phyloP scores from a whole-genome alignment of 1,140 invertebrate species.

The Eurosta solidaginis region DNA sequence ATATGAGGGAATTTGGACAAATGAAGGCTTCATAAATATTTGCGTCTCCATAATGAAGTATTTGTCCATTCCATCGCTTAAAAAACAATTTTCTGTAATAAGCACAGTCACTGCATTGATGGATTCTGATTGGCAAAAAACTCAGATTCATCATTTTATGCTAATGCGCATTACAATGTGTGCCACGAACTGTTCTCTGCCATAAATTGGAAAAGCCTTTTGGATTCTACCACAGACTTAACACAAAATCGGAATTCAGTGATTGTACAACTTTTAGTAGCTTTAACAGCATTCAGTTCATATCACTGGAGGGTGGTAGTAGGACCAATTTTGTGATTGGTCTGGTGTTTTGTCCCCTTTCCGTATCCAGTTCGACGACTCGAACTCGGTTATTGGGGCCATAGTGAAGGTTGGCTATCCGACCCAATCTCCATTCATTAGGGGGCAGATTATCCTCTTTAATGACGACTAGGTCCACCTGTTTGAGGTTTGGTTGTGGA shows the following conservation, averaged over 20 bases:
- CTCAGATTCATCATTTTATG: neutral
- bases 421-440: too few species aligned
- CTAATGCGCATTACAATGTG: constrained; percentile 39
- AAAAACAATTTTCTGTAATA: constrained; percentile 45
- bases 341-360: too few species aligned
- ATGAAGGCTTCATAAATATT: constrained; percentile 44
- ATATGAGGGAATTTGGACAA: constrained; percentile 44
- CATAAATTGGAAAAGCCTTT: constrained; percentile 47
- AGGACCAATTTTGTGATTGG: too few species aligned
- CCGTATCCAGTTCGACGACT: too few species aligned
- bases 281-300: constrained; percentile 45
- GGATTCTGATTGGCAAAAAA: constrained; percentile 42
- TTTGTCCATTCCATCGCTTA: constrained; percentile 44
- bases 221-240: constrained; percentile 36
- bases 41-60: constrained; percentile 49
- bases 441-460: too few species aligned
- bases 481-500: too few species aligned
- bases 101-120: constrained; percentile 43
- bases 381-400: too few species aligned
- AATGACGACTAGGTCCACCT: too few species aligned
- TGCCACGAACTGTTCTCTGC: constrained; percentile 40
- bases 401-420: too few species aligned
- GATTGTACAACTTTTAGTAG: constrained; percentile 41
- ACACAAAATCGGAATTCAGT: constrained; percentile 42
- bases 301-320: too few species aligned